Conservation (phyloP, 2,797 vertebrate genomes). For the Xerus rutilus region DNA sequence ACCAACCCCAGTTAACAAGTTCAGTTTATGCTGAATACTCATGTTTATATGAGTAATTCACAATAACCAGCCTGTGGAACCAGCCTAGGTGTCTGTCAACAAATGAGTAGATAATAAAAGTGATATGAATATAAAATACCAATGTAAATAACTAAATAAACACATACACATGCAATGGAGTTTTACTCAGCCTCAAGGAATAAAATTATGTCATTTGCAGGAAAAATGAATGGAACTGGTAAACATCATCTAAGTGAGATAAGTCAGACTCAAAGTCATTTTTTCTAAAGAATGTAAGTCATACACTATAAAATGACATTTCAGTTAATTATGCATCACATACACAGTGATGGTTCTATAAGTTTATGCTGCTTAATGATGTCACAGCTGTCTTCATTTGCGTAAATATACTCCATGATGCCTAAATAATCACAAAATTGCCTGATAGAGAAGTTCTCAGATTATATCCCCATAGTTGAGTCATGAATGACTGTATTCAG, state of each 20-base stretch:
- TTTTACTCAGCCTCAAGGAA: too few species aligned
- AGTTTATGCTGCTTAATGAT: neutral
- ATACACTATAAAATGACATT: neutral
- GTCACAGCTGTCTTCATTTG: neutral
- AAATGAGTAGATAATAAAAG: too few species aligned
- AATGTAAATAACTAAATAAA: too few species aligned
- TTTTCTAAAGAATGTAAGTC: neutral
- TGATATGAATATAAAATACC: too few species aligned
- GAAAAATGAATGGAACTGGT: too few species aligned
- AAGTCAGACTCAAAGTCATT: neutral
- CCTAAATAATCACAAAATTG: neutral
- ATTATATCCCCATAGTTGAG: neutral
- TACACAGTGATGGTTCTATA: neutral
- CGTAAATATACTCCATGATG: neutral
- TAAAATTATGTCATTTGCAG: too few species aligned
- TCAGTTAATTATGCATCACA: neutral
- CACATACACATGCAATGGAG: too few species aligned
- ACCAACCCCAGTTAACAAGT: neutral
- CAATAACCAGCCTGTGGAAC: too few species aligned
- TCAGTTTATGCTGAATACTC: too few species aligned
- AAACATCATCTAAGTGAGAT: neutral
- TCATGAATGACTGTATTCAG: neutral
- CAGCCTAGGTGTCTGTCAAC: too few species aligned
- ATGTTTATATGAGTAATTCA: too few species aligned
- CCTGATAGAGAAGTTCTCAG: neutral